Evolutionary conservation across 2,797 vertebrate genomes (phyloP).

Genomic region (Phrynocephalus vlangalii): DNA sequence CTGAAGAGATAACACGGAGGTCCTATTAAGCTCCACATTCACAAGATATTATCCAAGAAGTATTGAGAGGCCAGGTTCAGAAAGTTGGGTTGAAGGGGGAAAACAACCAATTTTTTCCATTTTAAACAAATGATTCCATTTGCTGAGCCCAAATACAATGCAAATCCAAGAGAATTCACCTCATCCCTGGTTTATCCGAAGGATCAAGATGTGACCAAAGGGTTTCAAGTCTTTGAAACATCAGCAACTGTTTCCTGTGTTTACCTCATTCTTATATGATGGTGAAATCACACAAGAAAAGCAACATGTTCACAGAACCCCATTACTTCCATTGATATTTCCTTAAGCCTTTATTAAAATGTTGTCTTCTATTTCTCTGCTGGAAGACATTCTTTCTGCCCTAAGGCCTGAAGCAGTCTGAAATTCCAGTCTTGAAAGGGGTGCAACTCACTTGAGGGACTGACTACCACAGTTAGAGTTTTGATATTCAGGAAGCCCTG

Average conservation of each 20-base stretch:
- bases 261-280: neutral
- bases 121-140: neutral
- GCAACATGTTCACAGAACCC: neutral
- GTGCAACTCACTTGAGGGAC: neutral
- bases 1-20: too few relatives aligned
- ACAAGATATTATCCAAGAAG: neutral
- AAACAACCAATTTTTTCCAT: neutral
- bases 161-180: neutral
- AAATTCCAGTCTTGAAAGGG: neutral
- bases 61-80: neutral
- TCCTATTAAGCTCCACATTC: too few relatives aligned
- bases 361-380: neutral
- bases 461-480: neutral
- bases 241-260: neutral
- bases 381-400: neutral
- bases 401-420: constrained; percentile 5
- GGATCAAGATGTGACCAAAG: neutral
- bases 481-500: neutral
- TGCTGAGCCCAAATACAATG: neutral
- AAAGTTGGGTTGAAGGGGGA: neutral
- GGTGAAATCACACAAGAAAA: neutral
- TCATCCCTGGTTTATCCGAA: neutral
- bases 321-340: neutral
- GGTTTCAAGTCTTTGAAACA: neutral
- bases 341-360: constrained; percentile 21